phyloP scores from a whole-genome alignment of 2,797 vertebrate genomes.

The Spinus pinus region DNA sequence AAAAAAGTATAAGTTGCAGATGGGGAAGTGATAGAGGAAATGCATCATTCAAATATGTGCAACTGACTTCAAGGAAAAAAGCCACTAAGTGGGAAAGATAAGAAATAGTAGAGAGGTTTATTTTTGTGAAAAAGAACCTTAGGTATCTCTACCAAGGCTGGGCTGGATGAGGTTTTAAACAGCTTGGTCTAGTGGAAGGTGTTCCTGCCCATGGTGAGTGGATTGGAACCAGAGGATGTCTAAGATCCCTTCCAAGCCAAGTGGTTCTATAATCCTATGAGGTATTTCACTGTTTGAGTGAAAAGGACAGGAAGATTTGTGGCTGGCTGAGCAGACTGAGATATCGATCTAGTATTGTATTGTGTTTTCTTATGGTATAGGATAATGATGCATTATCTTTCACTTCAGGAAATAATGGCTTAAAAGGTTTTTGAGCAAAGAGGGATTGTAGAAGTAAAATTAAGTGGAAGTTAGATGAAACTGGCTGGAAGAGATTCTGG shows the following conservation, averaged over 20 bases:
- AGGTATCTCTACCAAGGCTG: neutral
- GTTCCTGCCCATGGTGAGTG: accelerated
- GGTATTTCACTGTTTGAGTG: conserved; percentile 63
- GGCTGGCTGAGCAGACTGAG: conserved; percentile 40
- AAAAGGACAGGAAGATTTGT: conserved; percentile 64
- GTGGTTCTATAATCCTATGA: neutral
- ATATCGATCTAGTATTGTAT: conserved; percentile 68
- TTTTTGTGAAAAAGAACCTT: conserved; percentile 6
- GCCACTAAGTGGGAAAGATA: neutral
- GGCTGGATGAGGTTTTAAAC: neutral
- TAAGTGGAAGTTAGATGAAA: conserved; percentile 27
- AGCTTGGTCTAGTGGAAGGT: neutral
- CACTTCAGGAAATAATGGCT: conserved; percentile 66
- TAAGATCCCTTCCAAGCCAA: neutral
- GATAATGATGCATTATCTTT: conserved; percentile 65
- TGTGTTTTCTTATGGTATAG: conserved; percentile 36
- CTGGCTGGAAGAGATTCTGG: neutral
- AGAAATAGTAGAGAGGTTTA: neutral
- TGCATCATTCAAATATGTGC: neutral
- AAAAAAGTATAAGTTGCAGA: neutral
- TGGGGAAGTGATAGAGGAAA: neutral
- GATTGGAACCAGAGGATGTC: neutral
- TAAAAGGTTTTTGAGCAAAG: conserved; percentile 51
- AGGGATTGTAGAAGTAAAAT: conserved; percentile 47
- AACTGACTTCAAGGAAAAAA: neutral